Percentiles rank a stretch among this genome's conserved stretches.
These are phyloP conservation scores for Epinephelus cyanopodus DNA, from an alignment of 2,113 vertebrate genomes.

Conservation along the genomic window DNA sequence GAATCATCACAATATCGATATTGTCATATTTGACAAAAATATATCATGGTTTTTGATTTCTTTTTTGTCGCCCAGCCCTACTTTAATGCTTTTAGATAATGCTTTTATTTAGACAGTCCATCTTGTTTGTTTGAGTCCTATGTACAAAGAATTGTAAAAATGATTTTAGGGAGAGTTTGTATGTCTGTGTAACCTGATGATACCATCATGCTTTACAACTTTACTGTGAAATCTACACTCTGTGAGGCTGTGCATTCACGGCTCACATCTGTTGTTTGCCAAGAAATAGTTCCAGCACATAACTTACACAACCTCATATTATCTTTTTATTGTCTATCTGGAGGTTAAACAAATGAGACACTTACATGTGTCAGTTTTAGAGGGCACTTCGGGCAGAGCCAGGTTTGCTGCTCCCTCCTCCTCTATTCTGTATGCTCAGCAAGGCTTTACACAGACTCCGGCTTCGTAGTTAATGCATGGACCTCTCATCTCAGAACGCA, in stretches of 20 bases:
- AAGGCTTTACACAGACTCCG: background rate
- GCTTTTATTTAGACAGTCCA: too few species aligned
- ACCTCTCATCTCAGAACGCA: background rate
- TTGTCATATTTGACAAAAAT: too few species aligned
- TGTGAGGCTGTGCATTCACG: background rate
- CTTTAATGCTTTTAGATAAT: too few species aligned
- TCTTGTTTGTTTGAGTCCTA: too few species aligned
- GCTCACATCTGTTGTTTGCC: background rate
- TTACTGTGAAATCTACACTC: background rate
- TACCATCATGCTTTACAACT: background rate
- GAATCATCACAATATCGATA: too few species aligned
- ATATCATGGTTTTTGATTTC: too few species aligned
- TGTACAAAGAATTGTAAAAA: too few species aligned
- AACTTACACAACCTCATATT: background rate
- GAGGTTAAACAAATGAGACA: background rate
- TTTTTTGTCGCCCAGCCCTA: too few species aligned
- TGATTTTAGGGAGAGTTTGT: too few species aligned
- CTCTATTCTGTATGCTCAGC: background rate
- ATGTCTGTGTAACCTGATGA: too few species aligned
- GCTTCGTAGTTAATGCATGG: background rate
- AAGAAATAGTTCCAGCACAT: background rate
- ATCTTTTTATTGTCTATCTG: background rate
- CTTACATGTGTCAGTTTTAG: background rate
- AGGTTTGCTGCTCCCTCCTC: background rate
- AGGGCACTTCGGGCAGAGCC: background rate